Conservation (phyloP, 2,888 invertebrate genomes). For the Galerucella calmariensis region DNA sequence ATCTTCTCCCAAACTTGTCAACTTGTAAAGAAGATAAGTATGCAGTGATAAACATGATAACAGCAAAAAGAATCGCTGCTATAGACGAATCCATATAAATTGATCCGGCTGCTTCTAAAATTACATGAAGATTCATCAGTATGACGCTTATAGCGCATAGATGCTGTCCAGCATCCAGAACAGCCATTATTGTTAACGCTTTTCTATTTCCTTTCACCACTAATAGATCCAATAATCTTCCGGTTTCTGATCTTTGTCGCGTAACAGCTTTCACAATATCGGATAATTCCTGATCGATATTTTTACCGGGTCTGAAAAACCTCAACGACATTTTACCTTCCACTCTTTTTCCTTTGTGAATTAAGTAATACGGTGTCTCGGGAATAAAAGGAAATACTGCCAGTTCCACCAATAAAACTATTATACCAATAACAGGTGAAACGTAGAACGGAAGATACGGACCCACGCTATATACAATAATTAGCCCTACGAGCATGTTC, state of each 20-base stretch:
- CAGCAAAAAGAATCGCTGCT: constrained; percentile 61
- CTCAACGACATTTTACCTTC: constrained; percentile 56
- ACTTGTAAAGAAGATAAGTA: constrained; percentile 56
- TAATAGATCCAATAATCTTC: constrained; percentile 59
- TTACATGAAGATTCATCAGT: constrained; percentile 62
- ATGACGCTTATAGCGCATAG: constrained; percentile 62
- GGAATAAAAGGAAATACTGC: constrained; percentile 60
- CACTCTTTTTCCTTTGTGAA: constrained; percentile 55
- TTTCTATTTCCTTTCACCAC: constrained; percentile 59
- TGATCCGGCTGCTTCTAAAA: constrained; percentile 59
- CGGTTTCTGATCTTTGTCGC: constrained; percentile 58
- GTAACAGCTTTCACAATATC: constrained; percentile 59
- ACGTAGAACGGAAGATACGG: constrained; percentile 59
- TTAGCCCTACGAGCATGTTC: constrained; percentile 61
- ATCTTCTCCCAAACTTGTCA: constrained; percentile 61
- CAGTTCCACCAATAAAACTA: constrained; percentile 56
- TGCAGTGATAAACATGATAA: constrained; percentile 59
- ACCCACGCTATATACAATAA: constrained; percentile 56
- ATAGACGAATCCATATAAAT: constrained; percentile 55
- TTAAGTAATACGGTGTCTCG: constrained; percentile 60
- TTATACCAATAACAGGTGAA: constrained; percentile 58
- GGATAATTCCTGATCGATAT: constrained; percentile 57
- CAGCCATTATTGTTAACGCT: constrained; percentile 60
- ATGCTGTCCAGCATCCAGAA: constrained; percentile 61
- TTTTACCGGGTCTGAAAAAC: constrained; percentile 52